phyloP scores from a whole-genome alignment of 2,113 vertebrate species.

The Orientallactaga bullata region DNA sequence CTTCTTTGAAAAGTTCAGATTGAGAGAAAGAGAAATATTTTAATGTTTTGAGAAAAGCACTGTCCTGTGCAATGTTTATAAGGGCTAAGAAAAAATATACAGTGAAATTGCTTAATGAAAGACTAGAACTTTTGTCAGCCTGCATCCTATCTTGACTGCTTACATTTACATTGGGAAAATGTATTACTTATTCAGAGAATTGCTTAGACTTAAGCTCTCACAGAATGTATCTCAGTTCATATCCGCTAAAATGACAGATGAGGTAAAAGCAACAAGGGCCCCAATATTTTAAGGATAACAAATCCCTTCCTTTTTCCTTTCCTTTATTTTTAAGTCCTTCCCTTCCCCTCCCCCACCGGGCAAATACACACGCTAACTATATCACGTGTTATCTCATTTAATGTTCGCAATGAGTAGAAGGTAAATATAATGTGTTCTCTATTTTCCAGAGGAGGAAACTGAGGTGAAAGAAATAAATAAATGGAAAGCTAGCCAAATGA shows the following conservation, averaged over 20 bases:
- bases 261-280: not conserved
- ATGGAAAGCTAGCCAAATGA: too few species aligned
- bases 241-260: not conserved
- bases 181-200: slow-evolving; percentile 29
- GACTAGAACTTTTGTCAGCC: not conserved
- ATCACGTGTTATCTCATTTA: not conserved
- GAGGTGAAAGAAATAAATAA: not conserved
- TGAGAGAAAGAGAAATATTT: slow-evolving; percentile 17
- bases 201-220: not conserved
- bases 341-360: not conserved
- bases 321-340: too few species aligned
- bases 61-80: not conserved
- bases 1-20: not conserved
- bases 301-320: not conserved
- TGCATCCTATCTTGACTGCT: not conserved
- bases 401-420: not conserved
- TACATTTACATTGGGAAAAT: not conserved
- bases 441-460: slow-evolving; percentile 14
- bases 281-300: not conserved
- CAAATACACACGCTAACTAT: not conserved
- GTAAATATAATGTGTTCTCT: not conserved
- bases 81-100: not conserved
- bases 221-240: not conserved
- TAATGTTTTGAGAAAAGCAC: slow-evolving; percentile 34
- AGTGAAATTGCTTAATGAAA: slow-evolving; percentile 24